Conservation (phyloP, 2,888 invertebrate species). For the Mythimna lalbum region DNA sequence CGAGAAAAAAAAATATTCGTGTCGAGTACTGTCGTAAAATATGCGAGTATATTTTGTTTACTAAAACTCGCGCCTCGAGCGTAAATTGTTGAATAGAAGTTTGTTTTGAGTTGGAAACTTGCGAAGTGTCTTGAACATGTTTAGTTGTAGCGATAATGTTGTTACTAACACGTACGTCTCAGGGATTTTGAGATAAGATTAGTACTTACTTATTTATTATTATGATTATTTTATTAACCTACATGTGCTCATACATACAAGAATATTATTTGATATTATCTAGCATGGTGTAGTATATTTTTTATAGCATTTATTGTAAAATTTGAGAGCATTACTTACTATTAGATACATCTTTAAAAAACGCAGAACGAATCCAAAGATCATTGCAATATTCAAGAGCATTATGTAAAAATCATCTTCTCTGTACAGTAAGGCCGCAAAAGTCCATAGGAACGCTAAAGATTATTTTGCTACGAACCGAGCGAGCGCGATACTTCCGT, state of each 20-base stretch:
- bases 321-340: no score
- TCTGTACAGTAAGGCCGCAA: no score
- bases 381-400: slow-evolving; percentile 31
- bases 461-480: no score
- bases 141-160: slow-evolving; percentile 43
- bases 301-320: no score
- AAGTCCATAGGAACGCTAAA: no score
- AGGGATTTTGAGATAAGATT: not conserved
- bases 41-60: slow-evolving; percentile 49
- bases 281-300: no score
- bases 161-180: slow-evolving; percentile 10
- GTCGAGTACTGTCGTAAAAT: slow-evolving; percentile 43
- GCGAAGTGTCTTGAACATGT: slow-evolving; percentile 50
- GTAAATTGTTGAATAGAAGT: slow-evolving; percentile 48
- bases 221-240: not conserved
- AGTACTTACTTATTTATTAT: not conserved
- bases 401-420: slow-evolving; percentile 33
- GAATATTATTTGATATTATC: not conserved
- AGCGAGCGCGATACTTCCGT: no score
- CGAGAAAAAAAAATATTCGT: slow-evolving; percentile 55
- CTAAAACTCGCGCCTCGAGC: slow-evolving; percentile 7
- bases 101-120: slow-evolving; percentile 51
- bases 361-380: slow-evolving; percentile 4
- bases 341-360: not conserved
- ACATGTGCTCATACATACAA: not conserved